phyloP scores from a whole-genome alignment of 2,888 invertebrate species.

The Priocnemis perturbator region DNA sequence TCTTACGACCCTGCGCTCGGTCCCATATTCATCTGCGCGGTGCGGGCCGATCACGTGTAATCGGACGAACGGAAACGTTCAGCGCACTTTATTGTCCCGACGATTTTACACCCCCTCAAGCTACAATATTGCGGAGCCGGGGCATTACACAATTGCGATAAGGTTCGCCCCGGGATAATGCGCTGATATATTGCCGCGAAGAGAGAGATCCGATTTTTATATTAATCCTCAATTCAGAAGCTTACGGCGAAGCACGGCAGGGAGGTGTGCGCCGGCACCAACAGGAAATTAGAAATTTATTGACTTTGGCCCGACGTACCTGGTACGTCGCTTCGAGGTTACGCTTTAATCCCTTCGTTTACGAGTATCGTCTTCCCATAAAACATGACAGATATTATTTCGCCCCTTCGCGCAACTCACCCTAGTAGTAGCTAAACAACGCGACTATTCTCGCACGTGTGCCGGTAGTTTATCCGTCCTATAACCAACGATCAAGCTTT shows the following conservation, averaged over 20 bases:
- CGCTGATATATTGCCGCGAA: constrained; percentile 33
- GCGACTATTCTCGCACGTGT: constrained; percentile 10
- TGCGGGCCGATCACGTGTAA: too few species aligned
- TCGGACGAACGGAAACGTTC: too few species aligned
- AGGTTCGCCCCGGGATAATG: constrained; percentile 38
- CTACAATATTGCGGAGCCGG: not conserved
- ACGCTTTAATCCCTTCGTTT: constrained; percentile 45
- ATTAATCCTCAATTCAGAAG: constrained; percentile 43
- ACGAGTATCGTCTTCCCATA: constrained; percentile 33
- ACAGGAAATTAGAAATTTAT: constrained; percentile 55
- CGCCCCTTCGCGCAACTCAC: not conserved
- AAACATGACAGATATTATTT: constrained; percentile 25
- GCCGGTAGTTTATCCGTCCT: too few species aligned
- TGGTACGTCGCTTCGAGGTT: constrained; percentile 29
- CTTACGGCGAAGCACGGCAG: constrained; percentile 25
- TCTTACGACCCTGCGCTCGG: not conserved
- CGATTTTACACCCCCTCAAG: too few species aligned
- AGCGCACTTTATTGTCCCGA: too few species aligned
- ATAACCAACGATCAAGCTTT: too few species aligned
- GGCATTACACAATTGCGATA: constrained; percentile 28
- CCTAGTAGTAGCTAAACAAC: constrained; percentile 3
- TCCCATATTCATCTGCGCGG: too few species aligned
- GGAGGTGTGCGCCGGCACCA: constrained; percentile 31
- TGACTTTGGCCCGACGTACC: constrained; percentile 32
- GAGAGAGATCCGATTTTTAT: constrained; percentile 42